phyloP scores from a whole-genome alignment of 2,888 invertebrate species.

The Encarsia formosa region DNA sequence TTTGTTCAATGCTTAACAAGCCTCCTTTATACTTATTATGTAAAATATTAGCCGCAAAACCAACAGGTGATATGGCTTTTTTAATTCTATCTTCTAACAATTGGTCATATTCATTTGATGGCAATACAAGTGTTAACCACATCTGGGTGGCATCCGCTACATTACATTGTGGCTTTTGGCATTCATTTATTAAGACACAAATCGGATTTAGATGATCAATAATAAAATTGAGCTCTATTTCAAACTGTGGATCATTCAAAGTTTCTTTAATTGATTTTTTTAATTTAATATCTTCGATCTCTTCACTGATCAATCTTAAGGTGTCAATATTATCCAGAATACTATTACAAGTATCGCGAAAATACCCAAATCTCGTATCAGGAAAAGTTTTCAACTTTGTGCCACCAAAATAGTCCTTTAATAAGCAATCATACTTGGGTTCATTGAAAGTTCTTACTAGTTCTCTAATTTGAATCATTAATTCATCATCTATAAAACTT shows the following conservation, averaged over 20 bases:
- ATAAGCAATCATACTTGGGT: neutral
- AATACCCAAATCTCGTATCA: neutral
- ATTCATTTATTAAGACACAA: neutral
- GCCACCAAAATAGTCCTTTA: neutral
- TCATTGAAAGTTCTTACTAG: neutral
- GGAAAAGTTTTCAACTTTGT: neutral
- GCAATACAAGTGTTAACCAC: neutral
- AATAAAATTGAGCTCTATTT: neutral
- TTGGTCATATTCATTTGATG: neutral
- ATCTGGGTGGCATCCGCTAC: neutral
- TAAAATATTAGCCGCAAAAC: neutral
- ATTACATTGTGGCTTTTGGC: neutral
- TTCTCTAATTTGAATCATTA: neutral
- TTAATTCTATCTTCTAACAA: neutral
- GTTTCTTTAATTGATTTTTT: neutral
- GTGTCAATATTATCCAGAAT: neutral
- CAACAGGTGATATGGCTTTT: neutral
- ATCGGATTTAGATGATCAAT: neutral
- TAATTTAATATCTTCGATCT: neutral
- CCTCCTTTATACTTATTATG: neutral
- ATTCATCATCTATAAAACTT: neutral
- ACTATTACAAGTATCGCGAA: neutral
- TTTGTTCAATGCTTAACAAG: neutral
- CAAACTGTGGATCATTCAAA: neutral
- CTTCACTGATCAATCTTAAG: neutral